phyloP scores from a whole-genome alignment of 2,888 invertebrate species.

The Drosophila tanythrix region DNA sequence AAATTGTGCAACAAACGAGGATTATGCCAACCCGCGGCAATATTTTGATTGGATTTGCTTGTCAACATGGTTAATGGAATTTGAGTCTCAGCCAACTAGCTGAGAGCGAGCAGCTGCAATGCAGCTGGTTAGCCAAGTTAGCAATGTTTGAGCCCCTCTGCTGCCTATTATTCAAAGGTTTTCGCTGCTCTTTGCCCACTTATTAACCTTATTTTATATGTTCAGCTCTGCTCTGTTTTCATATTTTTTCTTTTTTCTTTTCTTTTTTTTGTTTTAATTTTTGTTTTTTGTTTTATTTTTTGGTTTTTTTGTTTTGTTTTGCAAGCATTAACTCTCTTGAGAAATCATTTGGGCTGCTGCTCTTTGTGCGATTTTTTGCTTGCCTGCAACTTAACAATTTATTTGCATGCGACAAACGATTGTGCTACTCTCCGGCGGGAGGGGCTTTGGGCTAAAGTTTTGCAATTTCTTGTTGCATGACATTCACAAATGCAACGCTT shows the following conservation, averaged over 20 bases:
- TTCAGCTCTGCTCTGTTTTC: neutral
- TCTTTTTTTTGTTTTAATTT: neutral
- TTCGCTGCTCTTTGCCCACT: neutral
- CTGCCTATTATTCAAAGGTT: neutral
- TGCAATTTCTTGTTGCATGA: neutral
- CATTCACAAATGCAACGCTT: constrained; percentile 1
- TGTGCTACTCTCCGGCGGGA: neutral
- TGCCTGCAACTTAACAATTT: neutral
- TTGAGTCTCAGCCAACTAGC: neutral
- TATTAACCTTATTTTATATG: neutral
- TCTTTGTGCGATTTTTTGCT: neutral
- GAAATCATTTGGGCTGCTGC: neutral
- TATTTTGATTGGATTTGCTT: neutral
- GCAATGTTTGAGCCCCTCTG: neutral
- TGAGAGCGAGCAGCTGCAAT: neutral
- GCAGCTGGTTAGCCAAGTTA: neutral
- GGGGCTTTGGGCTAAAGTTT: neutral
- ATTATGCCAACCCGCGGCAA: neutral
- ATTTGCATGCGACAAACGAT: constrained; percentile 4
- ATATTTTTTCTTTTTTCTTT: neutral
- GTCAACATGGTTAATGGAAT: neutral
- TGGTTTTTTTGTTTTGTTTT: neutral
- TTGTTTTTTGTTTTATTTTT: no score
- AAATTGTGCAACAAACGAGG: neutral
- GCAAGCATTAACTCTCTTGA: neutral